These are phyloP conservation scores for Amblyornis subalaris DNA, from an alignment of 2,113 vertebrate genomes.

Conservation along the genomic window DNA sequence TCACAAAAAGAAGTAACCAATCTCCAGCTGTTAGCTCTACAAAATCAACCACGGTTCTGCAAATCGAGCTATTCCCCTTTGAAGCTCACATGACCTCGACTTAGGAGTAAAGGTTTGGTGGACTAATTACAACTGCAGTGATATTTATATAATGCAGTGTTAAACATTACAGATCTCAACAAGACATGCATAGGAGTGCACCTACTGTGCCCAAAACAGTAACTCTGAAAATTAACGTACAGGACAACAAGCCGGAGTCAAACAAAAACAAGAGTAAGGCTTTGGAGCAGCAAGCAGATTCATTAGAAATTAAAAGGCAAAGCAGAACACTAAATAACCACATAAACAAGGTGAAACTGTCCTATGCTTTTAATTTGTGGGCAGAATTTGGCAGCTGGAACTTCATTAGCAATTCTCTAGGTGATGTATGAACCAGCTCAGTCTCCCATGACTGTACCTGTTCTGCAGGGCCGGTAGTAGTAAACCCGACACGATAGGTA, in stretches of 20 bases:
- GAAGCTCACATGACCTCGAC: background rate
- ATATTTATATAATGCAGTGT: background rate
- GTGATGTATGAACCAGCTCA: background rate
- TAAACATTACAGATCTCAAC: background rate
- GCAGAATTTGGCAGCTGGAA: background rate
- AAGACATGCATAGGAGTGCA: background rate
- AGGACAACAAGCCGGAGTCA: background rate
- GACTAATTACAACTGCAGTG: background rate
- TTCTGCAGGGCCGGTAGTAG: background rate
- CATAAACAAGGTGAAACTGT: background rate
- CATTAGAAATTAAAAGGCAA: conserved; percentile 22
- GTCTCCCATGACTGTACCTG: background rate
- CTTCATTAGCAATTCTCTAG: background rate
- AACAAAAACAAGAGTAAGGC: background rate
- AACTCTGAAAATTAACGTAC: background rate
- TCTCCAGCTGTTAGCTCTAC: background rate
- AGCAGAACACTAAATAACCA: background rate
- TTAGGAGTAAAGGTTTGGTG: background rate
- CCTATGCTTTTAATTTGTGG: background rate
- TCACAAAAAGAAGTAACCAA: background rate
- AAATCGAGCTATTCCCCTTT: background rate
- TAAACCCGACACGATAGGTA: background rate
- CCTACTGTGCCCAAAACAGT: background rate
- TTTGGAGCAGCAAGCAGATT: background rate
- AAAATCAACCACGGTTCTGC: background rate